Evolutionary conservation across 2,797 vertebrate genomes (phyloP).

Genomic region (Alcedo quadribrachys): DNA sequence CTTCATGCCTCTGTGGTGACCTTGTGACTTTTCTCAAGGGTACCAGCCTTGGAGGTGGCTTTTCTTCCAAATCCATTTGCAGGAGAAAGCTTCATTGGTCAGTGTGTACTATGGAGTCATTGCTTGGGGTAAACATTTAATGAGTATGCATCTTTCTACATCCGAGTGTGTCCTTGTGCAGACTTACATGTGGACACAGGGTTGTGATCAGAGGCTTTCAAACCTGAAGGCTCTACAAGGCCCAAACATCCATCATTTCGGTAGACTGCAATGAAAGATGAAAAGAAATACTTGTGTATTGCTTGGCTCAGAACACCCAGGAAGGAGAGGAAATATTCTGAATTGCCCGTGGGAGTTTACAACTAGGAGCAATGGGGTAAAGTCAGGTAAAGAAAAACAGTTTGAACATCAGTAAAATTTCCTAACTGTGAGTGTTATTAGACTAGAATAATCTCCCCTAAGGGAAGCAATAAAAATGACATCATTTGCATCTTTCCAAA

Average conservation of each 20-base stretch:
- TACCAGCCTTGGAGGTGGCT: background rate
- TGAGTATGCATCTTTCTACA: background rate
- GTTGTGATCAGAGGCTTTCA: background rate
- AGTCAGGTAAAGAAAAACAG: constrained; percentile 65
- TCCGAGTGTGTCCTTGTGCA: fast-evolving
- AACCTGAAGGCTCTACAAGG: background rate
- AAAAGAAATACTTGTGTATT: background rate
- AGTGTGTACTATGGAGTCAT: too few species aligned
- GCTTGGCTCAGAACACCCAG: constrained; percentile 59
- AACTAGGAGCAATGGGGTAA: constrained; percentile 51
- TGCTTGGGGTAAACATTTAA: background rate
- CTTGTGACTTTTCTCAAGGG: background rate
- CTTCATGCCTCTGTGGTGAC: background rate
- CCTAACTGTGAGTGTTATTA: constrained; percentile 56
- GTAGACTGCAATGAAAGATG: background rate
- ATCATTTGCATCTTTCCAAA: constrained; percentile 68
- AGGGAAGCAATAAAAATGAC: constrained; percentile 63
- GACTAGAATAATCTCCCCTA: constrained; percentile 62
- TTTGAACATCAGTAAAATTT: constrained; percentile 66
- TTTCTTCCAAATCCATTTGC: background rate
- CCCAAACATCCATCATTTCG: fast-evolving
- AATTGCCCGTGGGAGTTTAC: constrained; percentile 28
- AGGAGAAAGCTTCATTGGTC: background rate
- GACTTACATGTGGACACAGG: background rate
- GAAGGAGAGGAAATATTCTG: constrained; percentile 42